Conservation (phyloP, 2,888 invertebrate species). For the Pristionchus maxplancki region DNA sequence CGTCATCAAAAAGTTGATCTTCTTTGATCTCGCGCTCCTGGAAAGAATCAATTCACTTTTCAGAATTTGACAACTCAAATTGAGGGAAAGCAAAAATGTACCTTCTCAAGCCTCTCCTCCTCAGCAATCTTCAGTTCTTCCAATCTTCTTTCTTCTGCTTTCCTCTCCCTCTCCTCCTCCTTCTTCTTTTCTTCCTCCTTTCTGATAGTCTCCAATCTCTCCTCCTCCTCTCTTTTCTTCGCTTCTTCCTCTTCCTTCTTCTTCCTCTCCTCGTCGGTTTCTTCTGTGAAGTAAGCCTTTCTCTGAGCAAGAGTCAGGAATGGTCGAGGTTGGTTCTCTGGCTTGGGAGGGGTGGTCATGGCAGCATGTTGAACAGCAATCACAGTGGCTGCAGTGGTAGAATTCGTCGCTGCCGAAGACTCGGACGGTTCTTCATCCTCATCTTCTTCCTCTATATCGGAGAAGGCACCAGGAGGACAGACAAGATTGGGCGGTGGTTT, state of each 20-base stretch:
- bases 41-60: too few relatives aligned
- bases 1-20: background rate
- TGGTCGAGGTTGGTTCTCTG: constrained; percentile 6
- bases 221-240: constrained; percentile 13
- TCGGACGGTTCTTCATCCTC: background rate
- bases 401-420: background rate
- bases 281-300: constrained; percentile 7
- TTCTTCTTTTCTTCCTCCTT: background rate
- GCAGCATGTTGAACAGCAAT: background rate
- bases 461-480: background rate
- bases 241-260: background rate
- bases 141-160: background rate
- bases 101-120: too few relatives aligned
- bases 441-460: background rate
- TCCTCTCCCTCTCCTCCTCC: background rate
- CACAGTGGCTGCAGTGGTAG: background rate
- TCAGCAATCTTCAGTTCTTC: too few relatives aligned
- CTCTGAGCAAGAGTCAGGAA: constrained; percentile 48
- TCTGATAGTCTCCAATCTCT: background rate
- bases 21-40: background rate
- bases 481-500: background rate
- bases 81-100: too few relatives aligned
- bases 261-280: constrained; percentile 1
- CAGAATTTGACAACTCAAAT: too few relatives aligned
- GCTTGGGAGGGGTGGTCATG: background rate